These are phyloP conservation scores for Bellardia bayeri DNA, from an alignment of 2,888 invertebrate genomes.

Conservation along the genomic window DNA sequence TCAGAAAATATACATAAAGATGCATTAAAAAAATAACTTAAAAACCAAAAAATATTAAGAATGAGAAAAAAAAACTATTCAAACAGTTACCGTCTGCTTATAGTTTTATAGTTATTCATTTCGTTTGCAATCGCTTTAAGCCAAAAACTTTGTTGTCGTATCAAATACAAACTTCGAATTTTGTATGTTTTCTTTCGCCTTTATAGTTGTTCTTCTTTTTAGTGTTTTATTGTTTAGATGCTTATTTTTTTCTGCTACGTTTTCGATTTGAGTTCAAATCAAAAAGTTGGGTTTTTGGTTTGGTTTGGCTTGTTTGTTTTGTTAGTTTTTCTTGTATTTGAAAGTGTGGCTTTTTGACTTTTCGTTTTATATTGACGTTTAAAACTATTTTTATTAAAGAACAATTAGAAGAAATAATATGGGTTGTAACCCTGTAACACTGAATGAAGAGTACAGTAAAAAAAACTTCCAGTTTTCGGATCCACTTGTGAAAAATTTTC, in stretches of 20 bases:
- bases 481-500: no score
- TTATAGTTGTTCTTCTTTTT: not conserved
- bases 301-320: not conserved
- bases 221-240: conserved; percentile 10
- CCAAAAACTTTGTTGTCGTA: conserved; percentile 40
- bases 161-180: conserved; percentile 26
- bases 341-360: conserved; percentile 31
- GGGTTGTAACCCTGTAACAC: not conserved
- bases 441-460: not conserved
- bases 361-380: conserved; percentile 3
- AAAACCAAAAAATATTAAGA: not conserved
- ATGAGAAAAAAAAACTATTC: conserved; percentile 17
- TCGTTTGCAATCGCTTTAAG: conserved; percentile 57
- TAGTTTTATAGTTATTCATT: conserved; percentile 39
- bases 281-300: conserved; percentile 8
- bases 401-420: not conserved
- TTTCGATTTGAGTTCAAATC: conserved; percentile 21
- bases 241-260: not conserved
- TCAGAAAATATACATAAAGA: conserved; percentile 38
- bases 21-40: conserved; percentile 43
- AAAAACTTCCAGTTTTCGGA: not conserved
- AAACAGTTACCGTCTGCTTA: conserved; percentile 44
- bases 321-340: conserved; percentile 10
- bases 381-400: conserved; percentile 3
- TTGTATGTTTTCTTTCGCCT: not conserved